Evolutionary conservation across 2,113 vertebrate genomes (phyloP).

Genomic region (Anarhynchus alexandrinus): DNA sequence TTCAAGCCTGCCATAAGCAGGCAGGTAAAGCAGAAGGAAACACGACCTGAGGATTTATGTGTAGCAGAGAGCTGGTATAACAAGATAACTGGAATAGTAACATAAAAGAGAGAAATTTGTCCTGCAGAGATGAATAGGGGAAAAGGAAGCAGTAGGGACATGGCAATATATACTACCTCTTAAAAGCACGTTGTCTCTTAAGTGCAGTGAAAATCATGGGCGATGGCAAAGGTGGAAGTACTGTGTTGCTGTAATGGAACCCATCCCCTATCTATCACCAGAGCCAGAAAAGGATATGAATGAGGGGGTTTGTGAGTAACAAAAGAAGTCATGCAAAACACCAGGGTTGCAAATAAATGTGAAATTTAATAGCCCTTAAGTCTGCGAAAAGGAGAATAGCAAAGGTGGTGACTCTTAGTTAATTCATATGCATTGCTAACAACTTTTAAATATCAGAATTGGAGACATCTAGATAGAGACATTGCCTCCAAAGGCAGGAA

Average conservation of each 20-base stretch:
- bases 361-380: background rate
- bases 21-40: background rate
- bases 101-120: background rate
- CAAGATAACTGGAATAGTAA: background rate
- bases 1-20: background rate
- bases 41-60: background rate
- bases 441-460: background rate
- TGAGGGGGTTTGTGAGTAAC: background rate
- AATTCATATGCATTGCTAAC: fast-evolving
- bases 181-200: background rate
- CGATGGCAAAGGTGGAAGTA: background rate
- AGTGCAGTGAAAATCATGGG: background rate
- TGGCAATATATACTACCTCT: background rate
- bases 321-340: background rate
- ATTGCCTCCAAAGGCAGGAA: background rate
- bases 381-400: background rate
- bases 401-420: fast-evolving
- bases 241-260: background rate
- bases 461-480: background rate
- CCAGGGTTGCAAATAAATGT: background rate
- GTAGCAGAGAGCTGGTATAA: background rate
- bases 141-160: background rate
- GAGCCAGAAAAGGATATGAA: background rate
- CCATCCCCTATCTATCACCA: background rate
- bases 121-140: background rate